Base-by-base conservation (phyloP, 2,888 invertebrate genomes). In the Hybos culiciformis region DNA sequence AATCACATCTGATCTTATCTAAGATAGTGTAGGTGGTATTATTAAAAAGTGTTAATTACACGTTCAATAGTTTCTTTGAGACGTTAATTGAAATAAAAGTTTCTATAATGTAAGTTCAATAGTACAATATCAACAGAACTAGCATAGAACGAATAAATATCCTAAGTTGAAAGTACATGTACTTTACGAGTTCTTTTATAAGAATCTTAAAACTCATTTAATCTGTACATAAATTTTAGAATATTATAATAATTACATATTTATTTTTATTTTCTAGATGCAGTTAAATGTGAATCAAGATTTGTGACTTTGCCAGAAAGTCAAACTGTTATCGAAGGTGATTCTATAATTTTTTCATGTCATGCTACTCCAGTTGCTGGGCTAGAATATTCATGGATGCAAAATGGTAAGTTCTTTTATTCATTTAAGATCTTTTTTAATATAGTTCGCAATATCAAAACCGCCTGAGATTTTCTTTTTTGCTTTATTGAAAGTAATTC, bases 311-410 rank as follows among this genome's bases (percentile, higher is more conserved):
- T 62, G 46, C 66, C 66, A 5, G 58, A 63, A 51, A 62, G 61
- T 48, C 62, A 62, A 53, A 59, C 62, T 14, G 54, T 63, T 41
- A 54, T 61, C 43, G 65, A 66, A 47, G 62, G 59, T 41, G 66
- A 66, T 50, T 53, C 59, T 42, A 58, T 54, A 33, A 55, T 57
- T 39, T 65, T 66, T 38, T 51, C 54, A 39, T 66, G 65, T 47
- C 56, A 57, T 49, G 61, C 66, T 23, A 57, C 59, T 14, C 56
- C 57, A 21, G 46, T 50, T 18, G 49, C 48, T 45, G 59, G 50
- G 17, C 53, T 63, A 44, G 53, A 58, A 42, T 66, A 66, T 48
- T 56, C 62, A 11, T 66, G 65, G 65, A 53, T 57, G 45, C 58
- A 59, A 48, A 64, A 66, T 52, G 63, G 66, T 65, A 51, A 58